Evolutionary conservation across 2,797 vertebrate species (phyloP), one percentile per base, ranked within the genome.

Genomic region (Chiroxiphia lanceolata): DNA sequence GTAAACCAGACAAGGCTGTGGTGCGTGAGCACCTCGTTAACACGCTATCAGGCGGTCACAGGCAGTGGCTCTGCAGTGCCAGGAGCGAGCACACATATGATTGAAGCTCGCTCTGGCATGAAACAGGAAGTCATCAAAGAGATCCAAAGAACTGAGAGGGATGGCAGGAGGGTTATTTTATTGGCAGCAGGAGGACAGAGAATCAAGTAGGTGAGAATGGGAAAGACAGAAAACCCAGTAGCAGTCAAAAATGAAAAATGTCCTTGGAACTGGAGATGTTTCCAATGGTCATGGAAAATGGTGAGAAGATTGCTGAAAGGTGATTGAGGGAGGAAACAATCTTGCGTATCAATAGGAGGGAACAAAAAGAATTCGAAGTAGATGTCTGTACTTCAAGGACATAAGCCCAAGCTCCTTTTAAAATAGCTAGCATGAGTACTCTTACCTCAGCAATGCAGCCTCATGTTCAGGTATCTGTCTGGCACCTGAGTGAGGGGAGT

Each of bases 51-150:
- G 90, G 70, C 63, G 2, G n/a, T 60, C 8, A 0, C 87, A 94
- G 83, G 44, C 14, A 0, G 44, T 19, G 4, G 83, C 69, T 38
- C n/a, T 69, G 69, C 64, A 17, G 47, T 45, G 83, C 85, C 85
- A 34, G 48, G 70, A 42, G 9, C 3, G 40, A 83, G 64, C 2
- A 0, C 51, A 60, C 70, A 34, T 0, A 0, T 22, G 14, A 57
- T 33, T 22, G 12, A 11, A 77, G 78, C 56, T 74, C 26, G 23
- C 59, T 79, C 50, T 68, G 68, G 6, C 87, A 36, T 40, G 64
- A 33, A 89, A 87, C 0, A 0, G 83, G 72, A 81, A 68, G 36
- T 44, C 8, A 0, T 38, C 0, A 0, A 48, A 74, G 42, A n/a
- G 67, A 50, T 34, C 53, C 4, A 50, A 64, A 87, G 65, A 54